Percentiles rank a stretch among this genome's conserved stretches.
Conservation (phyloP, 2,888 invertebrate species). For the Matsumyia berberina region DNA sequence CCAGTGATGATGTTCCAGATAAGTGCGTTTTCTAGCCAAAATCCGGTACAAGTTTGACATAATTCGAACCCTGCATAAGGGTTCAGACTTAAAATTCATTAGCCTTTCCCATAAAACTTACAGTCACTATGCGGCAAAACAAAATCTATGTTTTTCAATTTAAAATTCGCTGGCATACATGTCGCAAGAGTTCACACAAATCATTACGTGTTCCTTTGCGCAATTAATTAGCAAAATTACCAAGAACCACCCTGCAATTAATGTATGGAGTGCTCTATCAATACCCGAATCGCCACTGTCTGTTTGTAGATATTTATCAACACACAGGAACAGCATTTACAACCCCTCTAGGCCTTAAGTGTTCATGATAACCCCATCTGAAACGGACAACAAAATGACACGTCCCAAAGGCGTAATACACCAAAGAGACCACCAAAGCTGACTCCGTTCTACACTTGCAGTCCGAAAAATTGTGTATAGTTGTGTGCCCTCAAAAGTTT, state of each 20-base stretch:
- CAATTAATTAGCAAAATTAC: background rate
- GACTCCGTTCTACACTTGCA: background rate
- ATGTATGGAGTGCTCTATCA: background rate
- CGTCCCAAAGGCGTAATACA: slow-evolving; percentile 26
- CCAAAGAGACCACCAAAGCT: background rate
- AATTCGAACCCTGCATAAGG: too few species aligned
- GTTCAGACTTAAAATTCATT: too few species aligned
- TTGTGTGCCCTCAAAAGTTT: background rate
- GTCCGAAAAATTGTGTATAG: background rate
- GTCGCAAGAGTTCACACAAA: background rate
- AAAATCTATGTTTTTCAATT: too few species aligned
- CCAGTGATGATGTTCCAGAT: too few species aligned
- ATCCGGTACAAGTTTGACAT: too few species aligned
- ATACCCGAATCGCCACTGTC: background rate
- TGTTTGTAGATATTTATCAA: background rate
- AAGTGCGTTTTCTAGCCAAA: too few species aligned
- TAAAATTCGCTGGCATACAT: too few species aligned
- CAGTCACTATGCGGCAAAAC: too few species aligned
- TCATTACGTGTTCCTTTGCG: background rate
- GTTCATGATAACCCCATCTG: slow-evolving; percentile 13
- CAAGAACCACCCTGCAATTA: background rate
- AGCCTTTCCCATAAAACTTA: too few species aligned
- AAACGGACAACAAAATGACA: background rate
- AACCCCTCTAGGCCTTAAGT: background rate
- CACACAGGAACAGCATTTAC: background rate